Percentiles rank a stretch among this genome's conserved stretches.
These are phyloP conservation scores for Phylloscopus collybita DNA, from an alignment of 2,797 vertebrate species.

Conservation along the genomic window DNA sequence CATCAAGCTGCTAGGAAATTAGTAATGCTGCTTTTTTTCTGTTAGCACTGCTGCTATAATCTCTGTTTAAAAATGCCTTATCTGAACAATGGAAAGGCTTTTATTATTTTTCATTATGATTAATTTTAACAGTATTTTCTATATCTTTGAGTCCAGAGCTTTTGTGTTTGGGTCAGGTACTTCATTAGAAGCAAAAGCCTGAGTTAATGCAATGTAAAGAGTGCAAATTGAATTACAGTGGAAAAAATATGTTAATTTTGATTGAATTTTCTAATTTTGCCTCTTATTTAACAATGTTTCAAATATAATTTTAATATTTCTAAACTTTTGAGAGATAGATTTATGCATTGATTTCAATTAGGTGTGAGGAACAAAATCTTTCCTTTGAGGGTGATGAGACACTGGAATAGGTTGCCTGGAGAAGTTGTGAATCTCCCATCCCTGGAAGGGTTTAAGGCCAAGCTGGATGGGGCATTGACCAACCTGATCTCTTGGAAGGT, in stretches of 20 bases:
- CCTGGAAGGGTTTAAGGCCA: neutral
- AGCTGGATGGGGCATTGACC: neutral
- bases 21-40: neutral
- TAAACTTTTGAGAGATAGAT: neutral
- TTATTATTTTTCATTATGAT: neutral
- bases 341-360: neutral
- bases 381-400: neutral
- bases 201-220: neutral
- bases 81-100: neutral
- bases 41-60: neutral
- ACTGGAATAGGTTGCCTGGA: neutral
- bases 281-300: neutral
- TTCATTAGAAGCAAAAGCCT: neutral
- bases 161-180: neutral
- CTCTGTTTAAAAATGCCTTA: neutral
- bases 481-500: neutral
- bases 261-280: neutral
- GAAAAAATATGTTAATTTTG: neutral
- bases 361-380: neutral
- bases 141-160: neutral
- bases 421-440: neutral
- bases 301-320: neutral
- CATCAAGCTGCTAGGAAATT: slow-evolving; percentile 4
- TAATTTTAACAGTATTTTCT: neutral
- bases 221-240: neutral